Evolutionary conservation across 1,140 invertebrate species (phyloP).

Genomic region (Achroia grisella): DNA sequence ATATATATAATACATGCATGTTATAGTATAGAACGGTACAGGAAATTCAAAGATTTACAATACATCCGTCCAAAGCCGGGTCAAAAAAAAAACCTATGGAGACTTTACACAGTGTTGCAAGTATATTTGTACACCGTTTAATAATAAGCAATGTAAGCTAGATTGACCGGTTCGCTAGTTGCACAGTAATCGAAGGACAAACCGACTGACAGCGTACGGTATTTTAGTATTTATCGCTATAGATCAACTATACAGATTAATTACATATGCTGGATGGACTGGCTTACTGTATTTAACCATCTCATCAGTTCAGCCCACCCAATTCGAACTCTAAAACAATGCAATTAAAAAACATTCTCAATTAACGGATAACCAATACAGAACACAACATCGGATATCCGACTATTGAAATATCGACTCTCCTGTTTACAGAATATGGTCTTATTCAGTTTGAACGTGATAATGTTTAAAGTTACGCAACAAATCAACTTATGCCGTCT

Average conservation of each 20-base stretch:
- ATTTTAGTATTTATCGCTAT: constrained; percentile 44
- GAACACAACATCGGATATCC: constrained; percentile 37
- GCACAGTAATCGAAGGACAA: constrained; percentile 40
- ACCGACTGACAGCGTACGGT: constrained; percentile 34
- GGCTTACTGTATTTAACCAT: constrained; percentile 22
- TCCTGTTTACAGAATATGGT: constrained; percentile 27
- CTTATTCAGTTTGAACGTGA: constrained; percentile 25
- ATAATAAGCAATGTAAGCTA: constrained; percentile 17
- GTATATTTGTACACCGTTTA: constrained; percentile 34
- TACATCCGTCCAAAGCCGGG: too few species aligned
- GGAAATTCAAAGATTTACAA: too few species aligned
- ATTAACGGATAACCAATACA: constrained; percentile 38
- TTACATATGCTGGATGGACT: constrained; percentile 28
- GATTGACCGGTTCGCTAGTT: constrained; percentile 28
- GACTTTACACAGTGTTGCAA: too few species aligned
- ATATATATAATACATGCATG: too few species aligned
- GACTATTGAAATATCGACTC: constrained; percentile 43
- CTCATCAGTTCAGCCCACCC: constrained; percentile 26
- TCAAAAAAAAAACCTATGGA: too few species aligned
- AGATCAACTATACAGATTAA: constrained; percentile 45
- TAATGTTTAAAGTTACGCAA: constrained; percentile 20
- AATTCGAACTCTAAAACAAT: constrained; percentile 34
- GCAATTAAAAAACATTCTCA: constrained; percentile 30
- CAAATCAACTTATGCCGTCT: constrained; percentile 36
- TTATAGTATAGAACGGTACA: too few species aligned